These are phyloP conservation scores for Danaus chrysippus DNA, from an alignment of 2,888 invertebrate species.

Conservation along the genomic window DNA sequence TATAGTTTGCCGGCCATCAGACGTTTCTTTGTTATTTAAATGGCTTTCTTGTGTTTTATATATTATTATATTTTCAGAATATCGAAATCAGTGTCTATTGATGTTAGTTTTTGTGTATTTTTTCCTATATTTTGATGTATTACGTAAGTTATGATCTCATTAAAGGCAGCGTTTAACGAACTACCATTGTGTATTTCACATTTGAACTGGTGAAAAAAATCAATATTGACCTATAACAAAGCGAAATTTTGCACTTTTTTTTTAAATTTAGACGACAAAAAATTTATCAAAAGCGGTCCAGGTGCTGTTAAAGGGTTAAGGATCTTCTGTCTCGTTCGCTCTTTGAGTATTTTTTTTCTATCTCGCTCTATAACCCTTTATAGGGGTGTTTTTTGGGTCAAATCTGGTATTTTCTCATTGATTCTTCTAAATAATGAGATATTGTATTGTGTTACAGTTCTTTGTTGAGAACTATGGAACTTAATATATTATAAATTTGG, in stretches of 20 bases:
- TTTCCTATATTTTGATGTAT: conserved; percentile 10
- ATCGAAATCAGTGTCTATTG: neutral
- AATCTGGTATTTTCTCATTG: conserved; percentile 73
- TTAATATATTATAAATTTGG: conserved; percentile 42
- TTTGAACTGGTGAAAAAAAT: conserved; percentile 60
- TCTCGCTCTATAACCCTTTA: conserved; percentile 68
- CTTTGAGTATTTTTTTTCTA: conserved; percentile 30
- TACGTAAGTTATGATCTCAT: conserved; percentile 60
- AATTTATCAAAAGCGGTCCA: conserved; percentile 64
- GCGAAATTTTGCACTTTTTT: conserved; percentile 73
- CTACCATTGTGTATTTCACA: conserved; percentile 53
- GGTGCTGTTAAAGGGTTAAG: conserved; percentile 73
- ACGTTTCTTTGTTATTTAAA: conserved; percentile 20
- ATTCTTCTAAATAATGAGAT: conserved; percentile 69
- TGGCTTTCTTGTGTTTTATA: conserved; percentile 4
- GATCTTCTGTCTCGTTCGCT: conserved; percentile 43
- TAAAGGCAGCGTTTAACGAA: conserved; percentile 67
- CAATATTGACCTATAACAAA: conserved; percentile 73
- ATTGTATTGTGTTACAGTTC: conserved; percentile 63
- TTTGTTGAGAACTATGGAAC: conserved; percentile 39
- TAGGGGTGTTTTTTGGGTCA: conserved; percentile 69
- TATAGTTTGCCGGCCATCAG: conserved; percentile 32
- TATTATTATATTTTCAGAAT: conserved; percentile 5
- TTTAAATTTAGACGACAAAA: conserved; percentile 66
- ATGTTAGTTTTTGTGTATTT: neutral